Evolutionary conservation across 2,888 invertebrate species (phyloP).

Genomic region (Galeopsomyia nigrocyanea): DNA sequence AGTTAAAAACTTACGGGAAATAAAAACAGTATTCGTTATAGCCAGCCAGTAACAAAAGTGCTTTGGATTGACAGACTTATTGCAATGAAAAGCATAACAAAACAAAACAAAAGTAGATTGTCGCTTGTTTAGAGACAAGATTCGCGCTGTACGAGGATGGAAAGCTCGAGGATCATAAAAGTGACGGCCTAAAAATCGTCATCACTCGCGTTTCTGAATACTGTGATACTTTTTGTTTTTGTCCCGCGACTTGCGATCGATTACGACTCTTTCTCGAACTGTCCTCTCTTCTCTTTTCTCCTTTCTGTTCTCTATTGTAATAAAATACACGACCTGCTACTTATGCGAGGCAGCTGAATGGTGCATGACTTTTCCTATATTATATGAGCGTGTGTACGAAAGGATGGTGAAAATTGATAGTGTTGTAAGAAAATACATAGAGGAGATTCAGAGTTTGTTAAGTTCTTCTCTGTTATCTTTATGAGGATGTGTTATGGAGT

Average conservation of each 20-base stretch:
- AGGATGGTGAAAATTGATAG: conserved; percentile 1
- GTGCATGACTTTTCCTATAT: neutral
- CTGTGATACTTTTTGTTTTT: conserved; percentile 66
- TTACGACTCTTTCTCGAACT: conserved; percentile 38
- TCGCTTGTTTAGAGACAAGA: neutral
- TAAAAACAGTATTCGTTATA: conserved; percentile 45
- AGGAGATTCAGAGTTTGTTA: conserved; percentile 37
- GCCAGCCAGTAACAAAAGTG: conserved; percentile 22
- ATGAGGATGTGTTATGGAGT: conserved; percentile 30
- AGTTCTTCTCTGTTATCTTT: conserved; percentile 41
- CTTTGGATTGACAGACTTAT: conserved; percentile 10
- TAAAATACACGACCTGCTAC: conserved; percentile 23
- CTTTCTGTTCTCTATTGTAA: conserved; percentile 9
- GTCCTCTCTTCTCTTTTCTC: conserved; percentile 26
- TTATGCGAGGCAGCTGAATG: conserved; percentile 19
- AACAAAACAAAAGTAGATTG: conserved; percentile 9
- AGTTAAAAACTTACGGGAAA: conserved; percentile 1
- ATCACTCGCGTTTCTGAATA: conserved; percentile 59
- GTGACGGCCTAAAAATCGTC: conserved; percentile 56
- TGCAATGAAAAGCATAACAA: conserved; percentile 24
- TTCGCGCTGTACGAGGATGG: conserved; percentile 46
- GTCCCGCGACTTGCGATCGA: conserved; percentile 51
- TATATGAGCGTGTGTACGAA: neutral
- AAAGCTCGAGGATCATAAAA: conserved; percentile 41
- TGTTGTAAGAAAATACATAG: conserved; percentile 12